Evolutionary conservation across 1,140 invertebrate genomes (phyloP).

Genomic region (Frieseomelitta varia): DNA sequence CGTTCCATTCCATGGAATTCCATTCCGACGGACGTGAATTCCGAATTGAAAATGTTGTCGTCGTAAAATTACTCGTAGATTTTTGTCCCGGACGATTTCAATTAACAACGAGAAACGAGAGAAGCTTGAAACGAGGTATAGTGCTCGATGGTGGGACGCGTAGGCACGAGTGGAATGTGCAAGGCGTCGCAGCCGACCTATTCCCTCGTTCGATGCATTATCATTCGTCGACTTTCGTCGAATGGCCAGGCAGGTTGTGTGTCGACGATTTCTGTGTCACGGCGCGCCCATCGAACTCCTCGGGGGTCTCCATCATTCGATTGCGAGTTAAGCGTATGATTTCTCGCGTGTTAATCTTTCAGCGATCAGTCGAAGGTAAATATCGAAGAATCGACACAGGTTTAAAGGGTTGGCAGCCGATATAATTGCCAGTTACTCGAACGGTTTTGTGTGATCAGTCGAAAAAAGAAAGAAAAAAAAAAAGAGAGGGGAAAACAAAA

Average conservation of each 20-base stretch:
- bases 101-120: conserved; percentile 21
- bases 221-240: conserved; percentile 36
- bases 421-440: background rate
- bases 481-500: background rate
- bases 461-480: background rate
- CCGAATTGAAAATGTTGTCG: background rate
- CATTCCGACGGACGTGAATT: background rate
- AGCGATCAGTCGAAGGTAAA: background rate
- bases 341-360: background rate
- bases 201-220: conserved; percentile 48
- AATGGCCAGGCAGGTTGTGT: conserved; percentile 38
- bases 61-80: no score
- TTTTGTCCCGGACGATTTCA: conserved; percentile 8
- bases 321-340: background rate
- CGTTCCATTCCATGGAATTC: background rate
- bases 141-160: conserved; percentile 57
- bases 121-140: conserved; percentile 38
- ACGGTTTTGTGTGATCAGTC: no score
- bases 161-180: conserved; percentile 66
- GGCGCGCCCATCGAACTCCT: conserved; percentile 26
- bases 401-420: background rate
- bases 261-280: conserved; percentile 51
- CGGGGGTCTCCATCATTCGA: background rate
- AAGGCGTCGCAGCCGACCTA: conserved; percentile 52
- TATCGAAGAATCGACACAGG: background rate